Percentiles rank a stretch among this genome's conserved stretches.
phyloP scores from a whole-genome alignment of 2,797 vertebrate species.

The Hyperoplus immaculatus region DNA sequence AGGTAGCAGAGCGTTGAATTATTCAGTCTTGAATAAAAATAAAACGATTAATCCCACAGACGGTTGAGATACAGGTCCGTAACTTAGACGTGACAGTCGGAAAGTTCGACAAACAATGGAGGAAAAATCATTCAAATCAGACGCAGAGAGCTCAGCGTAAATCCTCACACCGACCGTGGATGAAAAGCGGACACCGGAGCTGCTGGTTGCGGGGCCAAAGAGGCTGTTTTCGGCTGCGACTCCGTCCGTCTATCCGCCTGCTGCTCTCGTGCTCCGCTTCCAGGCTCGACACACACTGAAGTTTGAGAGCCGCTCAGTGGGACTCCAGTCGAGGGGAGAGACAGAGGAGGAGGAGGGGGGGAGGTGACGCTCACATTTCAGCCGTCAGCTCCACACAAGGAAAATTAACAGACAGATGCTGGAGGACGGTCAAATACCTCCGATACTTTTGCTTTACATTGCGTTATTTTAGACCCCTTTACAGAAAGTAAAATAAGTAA shows the following conservation, averaged over 20 bases:
- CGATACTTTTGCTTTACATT: constrained; percentile 43
- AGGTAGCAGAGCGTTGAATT: not conserved
- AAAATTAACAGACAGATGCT: constrained; percentile 76
- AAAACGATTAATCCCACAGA: constrained; percentile 47
- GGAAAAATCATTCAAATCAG: constrained; percentile 32
- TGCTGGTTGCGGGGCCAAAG: constrained; percentile 25
- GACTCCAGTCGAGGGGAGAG: constrained; percentile 64
- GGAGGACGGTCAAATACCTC: constrained; percentile 67
- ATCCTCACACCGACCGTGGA: constrained; percentile 27
- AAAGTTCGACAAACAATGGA: constrained; percentile 67
- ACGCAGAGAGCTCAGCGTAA: constrained; percentile 27
- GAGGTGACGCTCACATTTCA: constrained; percentile 80
- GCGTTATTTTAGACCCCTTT: not conserved
- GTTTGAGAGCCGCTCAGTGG: constrained; percentile 78
- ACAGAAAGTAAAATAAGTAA: not conserved
- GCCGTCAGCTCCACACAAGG: constrained; percentile 69
- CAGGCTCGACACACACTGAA: constrained; percentile 80
- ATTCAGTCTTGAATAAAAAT: constrained; percentile 18
- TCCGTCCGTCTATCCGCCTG: constrained; percentile 21
- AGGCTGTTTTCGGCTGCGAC: constrained; percentile 15
- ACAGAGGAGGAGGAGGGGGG: constrained; percentile 41
- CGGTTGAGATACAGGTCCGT: constrained; percentile 39
- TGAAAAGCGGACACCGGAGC: not conserved
- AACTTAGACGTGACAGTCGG: constrained; percentile 50
- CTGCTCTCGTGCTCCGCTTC: constrained; percentile 66